Evolutionary conservation across 2,888 invertebrate species (phyloP), one percentile per base, ranked within the genome.

Genomic region (Flexamia atlantica): DNA sequence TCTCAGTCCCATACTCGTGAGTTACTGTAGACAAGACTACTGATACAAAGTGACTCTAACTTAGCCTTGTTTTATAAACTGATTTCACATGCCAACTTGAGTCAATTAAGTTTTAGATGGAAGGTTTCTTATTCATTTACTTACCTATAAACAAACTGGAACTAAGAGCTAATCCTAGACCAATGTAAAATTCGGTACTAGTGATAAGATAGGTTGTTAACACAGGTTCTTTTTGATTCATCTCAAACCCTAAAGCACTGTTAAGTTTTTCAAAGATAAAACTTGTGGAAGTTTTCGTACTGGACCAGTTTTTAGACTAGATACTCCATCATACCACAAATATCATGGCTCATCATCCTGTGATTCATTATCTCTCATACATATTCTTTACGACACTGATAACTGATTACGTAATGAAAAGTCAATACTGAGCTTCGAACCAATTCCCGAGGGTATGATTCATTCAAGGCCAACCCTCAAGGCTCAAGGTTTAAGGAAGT

Each of bases 141-240:
- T 89, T 93, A 85, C 97, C 97, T 88, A 97, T 97, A 89, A 97
- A 97, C 85, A 95, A 88, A 89, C 96, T 96, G 0, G 97, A 97
- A 81, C 93, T 93, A 84, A 97, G 90, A 0, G 97, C 97, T 84
- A 97, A 91, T 9, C 92, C 91, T 53, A 97, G 91, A 0, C 97
- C 97, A 85, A 96, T 92, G 85, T 93, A 92, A 90, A 95, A 96
- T 85, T 93, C 91, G 12, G 82, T 74, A 23, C 53, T 46, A 20
- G 84, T 46, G 23, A 79, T 79, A 20, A 83, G 23, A 72, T 85
- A 74, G 25, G 50, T 50, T 40, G 84, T 83, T 14, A 83, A 28
- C 25, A 50, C 32, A 68, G 57, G 80, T 53, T 79, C 50, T 30
- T 70, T 80, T 32, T 64, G 64, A 42, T 64, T 20, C 83, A 83